phyloP scores from a whole-genome alignment of 2,888 invertebrate species.

The Drosophila nr. perissopoda region DNA sequence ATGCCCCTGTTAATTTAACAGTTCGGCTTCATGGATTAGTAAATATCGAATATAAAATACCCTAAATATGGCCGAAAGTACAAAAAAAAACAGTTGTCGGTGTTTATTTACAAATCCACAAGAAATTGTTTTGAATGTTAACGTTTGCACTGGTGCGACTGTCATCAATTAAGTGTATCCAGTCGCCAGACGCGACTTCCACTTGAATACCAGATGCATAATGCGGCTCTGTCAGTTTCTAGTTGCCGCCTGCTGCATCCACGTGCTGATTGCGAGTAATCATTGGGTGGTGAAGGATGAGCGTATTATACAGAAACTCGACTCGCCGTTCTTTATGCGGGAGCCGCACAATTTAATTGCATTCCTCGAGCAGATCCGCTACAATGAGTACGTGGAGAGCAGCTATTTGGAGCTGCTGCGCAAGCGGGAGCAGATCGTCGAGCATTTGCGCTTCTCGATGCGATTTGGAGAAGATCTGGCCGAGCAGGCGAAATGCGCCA shows the following conservation, averaged over 20 bases:
- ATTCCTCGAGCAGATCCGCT: conserved; percentile 83
- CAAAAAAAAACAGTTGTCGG: conserved; percentile 34
- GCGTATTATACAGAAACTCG: conserved; percentile 81
- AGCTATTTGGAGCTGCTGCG: conserved; percentile 80
- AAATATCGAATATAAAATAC: conserved; percentile 9
- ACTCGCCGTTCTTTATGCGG: conserved; percentile 83
- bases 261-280: conserved; percentile 69
- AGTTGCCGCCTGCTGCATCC: conserved; percentile 50
- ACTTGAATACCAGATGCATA: conserved; percentile 29
- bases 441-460: conserved; percentile 82
- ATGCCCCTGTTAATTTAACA: conserved; percentile 13
- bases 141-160: background rate
- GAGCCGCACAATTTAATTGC: conserved; percentile 83
- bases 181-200: conserved; percentile 14
- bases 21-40: background rate
- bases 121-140: conserved; percentile 18
- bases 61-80: conserved; percentile 32
- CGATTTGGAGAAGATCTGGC: conserved; percentile 82
- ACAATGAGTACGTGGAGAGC: conserved; percentile 82
- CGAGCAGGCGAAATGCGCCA: conserved; percentile 82
- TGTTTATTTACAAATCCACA: conserved; percentile 46
- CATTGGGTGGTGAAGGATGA: conserved; percentile 83
- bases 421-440: conserved; percentile 81
- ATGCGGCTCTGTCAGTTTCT: conserved; percentile 56
- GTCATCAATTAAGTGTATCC: conserved; percentile 10